These are phyloP conservation scores for Carabus problematicus DNA, from an alignment of 2,888 invertebrate genomes.

Conservation along the genomic window DNA sequence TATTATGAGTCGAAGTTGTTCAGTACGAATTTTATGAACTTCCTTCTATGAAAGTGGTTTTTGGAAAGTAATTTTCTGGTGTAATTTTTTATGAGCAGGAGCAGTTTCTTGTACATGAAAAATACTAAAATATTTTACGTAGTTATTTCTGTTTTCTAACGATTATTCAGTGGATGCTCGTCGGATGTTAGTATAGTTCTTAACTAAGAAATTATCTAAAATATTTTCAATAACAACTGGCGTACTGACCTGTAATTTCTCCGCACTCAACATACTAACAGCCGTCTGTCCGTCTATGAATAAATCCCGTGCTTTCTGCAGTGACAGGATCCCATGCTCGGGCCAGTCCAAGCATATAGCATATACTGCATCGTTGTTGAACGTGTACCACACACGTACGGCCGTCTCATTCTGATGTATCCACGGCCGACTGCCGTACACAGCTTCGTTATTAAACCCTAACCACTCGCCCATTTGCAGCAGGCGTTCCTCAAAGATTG, in stretches of 20 bases:
- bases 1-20: too few relatives aligned
- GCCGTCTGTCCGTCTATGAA: constrained; percentile 40
- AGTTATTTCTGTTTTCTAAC: too few relatives aligned
- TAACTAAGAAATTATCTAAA: too few relatives aligned
- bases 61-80: too few relatives aligned
- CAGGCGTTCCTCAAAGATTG: constrained; percentile 87
- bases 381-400: constrained; percentile 78
- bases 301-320: constrained; percentile 59
- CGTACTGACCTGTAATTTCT: constrained; percentile 26
- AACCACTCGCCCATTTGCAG: constrained; percentile 83
- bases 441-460: constrained; percentile 80
- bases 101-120: too few relatives aligned
- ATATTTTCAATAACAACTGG: background rate
- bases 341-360: constrained; percentile 78
- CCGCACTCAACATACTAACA: constrained; percentile 23
- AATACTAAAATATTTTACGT: too few relatives aligned
- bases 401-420: constrained; percentile 78
- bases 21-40: too few relatives aligned
- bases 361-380: constrained; percentile 63
- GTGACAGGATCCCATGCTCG: constrained; percentile 60
- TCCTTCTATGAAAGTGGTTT: too few relatives aligned
- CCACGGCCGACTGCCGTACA: constrained; percentile 83
- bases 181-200: background rate
- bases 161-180: too few relatives aligned
- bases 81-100: too few relatives aligned